These are phyloP conservation scores for Tromatobia lineatoria DNA, from an alignment of 2,888 invertebrate species.

Conservation along the genomic window DNA sequence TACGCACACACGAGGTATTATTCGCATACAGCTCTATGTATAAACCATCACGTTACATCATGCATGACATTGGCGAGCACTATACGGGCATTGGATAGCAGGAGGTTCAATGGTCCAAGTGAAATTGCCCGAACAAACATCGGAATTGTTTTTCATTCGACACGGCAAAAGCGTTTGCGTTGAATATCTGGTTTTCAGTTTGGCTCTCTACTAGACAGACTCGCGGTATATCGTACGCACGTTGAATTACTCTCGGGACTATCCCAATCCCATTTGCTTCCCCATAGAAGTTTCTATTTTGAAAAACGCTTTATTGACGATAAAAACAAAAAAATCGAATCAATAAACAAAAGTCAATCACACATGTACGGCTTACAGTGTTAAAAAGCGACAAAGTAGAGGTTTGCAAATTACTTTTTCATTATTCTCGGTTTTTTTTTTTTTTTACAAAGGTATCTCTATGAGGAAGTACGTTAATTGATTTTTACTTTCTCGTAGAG, in stretches of 20 bases:
- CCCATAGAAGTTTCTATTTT: background rate
- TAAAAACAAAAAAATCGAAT: background rate
- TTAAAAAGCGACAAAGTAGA: too few species aligned
- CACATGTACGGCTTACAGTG: background rate
- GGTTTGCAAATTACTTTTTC: too few species aligned
- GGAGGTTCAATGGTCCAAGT: conserved; percentile 26
- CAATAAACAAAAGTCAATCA: background rate
- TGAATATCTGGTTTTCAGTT: conserved; percentile 46
- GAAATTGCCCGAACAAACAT: conserved; percentile 60
- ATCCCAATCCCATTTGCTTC: conserved; percentile 11
- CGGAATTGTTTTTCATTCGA: conserved; percentile 51
- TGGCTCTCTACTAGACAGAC: conserved; percentile 10
- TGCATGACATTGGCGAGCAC: conserved; percentile 35
- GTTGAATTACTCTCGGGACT: conserved; percentile 35
- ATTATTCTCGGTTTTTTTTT: too few species aligned
- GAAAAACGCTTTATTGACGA: background rate
- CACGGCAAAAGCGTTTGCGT: conserved; percentile 47
- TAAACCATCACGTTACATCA: conserved; percentile 41
- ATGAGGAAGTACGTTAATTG: too few species aligned
- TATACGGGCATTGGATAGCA: conserved; percentile 13
- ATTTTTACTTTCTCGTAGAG: too few species aligned
- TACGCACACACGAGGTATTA: background rate
- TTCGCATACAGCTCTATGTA: background rate
- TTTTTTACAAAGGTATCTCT: too few species aligned
- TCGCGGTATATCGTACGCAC: conserved; percentile 12